Evolutionary conservation across 1,140 invertebrate species (phyloP).

Genomic region (Hypsibius dujardini): DNA sequence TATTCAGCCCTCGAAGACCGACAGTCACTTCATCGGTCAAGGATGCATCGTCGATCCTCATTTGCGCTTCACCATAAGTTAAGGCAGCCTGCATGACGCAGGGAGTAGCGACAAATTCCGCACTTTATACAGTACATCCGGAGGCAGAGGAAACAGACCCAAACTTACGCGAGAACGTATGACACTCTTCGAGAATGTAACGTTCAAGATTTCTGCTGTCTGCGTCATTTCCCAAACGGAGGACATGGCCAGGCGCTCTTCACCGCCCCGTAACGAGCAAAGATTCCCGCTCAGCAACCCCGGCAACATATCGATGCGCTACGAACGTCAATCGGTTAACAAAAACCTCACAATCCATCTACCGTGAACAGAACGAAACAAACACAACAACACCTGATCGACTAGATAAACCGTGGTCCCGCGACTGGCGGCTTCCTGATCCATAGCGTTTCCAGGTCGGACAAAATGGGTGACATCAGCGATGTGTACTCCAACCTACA

Average conservation of each 20-base stretch:
- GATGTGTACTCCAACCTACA: constrained; percentile 70
- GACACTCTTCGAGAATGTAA: constrained; percentile 74
- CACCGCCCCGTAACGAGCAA: constrained; percentile 64
- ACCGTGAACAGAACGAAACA: no score
- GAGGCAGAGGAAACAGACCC: constrained; percentile 29
- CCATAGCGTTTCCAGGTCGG: constrained; percentile 62
- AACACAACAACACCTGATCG: constrained; percentile 49
- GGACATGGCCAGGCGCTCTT: constrained; percentile 77
- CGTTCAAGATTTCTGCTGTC: constrained; percentile 62
- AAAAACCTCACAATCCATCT: neutral
- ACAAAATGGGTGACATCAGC: constrained; percentile 83
- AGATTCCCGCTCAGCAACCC: constrained; percentile 76
- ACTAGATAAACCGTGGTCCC: constrained; percentile 79
- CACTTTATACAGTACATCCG: neutral
- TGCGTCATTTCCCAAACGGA: constrained; percentile 75
- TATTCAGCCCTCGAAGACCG: constrained; percentile 61
- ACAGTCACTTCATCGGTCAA: constrained; percentile 53
- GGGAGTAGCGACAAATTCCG: neutral
- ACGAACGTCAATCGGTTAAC: neutral
- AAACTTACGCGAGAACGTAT: constrained; percentile 45
- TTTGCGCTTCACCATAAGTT: constrained; percentile 87
- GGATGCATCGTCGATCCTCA: constrained; percentile 63
- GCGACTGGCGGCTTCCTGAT: constrained; percentile 61
- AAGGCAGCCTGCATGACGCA: constrained; percentile 53
- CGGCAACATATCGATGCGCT: constrained; percentile 40